phyloP scores from a whole-genome alignment of 2,113 vertebrate species.

The chimpanzee (Pan troglodytes) region NHGRI_mPanTro3-v2.1_pri NC_072421.2:140607001-140607500 shows the following conservation, averaged over 20 bases:
- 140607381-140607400: neutral
- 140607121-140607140: neutral
- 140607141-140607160: neutral
- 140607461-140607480: neutral
- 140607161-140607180: neutral
- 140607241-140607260: neutral
- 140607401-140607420: neutral
- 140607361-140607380: neutral
- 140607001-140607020: neutral
- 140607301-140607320: neutral
- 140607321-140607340: neutral
- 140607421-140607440: neutral
- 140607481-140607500: neutral
- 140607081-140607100: neutral
- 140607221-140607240: neutral
- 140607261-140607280: neutral
- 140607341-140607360: neutral
- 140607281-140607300: neutral
- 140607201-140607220: neutral
- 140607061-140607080: neutral
- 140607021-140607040: neutral
- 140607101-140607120: neutral
- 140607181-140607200: neutral
- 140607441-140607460: rapidly evolving
- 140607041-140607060: neutral